Evolutionary conservation across 2,888 invertebrate species (phyloP).

Genomic region (Stenoptilia bipunctidactyla): DNA sequence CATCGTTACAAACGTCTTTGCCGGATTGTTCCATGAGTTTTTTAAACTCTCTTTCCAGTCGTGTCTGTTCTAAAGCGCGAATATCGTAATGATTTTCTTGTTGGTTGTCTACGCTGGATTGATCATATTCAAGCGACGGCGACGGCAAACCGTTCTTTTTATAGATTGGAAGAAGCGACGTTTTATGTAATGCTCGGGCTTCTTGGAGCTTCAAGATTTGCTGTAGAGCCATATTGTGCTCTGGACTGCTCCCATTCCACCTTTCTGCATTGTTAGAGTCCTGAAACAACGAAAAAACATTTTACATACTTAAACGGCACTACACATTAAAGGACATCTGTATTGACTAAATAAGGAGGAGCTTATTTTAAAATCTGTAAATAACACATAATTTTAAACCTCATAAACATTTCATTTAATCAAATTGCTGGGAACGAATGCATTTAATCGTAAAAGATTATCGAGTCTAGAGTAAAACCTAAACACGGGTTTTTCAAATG

Average conservation of each 20-base stretch:
- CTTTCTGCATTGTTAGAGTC: conserved; percentile 88
- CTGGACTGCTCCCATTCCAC: conserved; percentile 91
- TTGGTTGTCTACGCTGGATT: conserved; percentile 29
- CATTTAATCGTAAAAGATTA: conserved; percentile 45
- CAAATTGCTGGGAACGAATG: conserved; percentile 35
- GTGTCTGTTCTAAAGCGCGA: conserved; percentile 52
- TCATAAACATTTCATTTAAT: conserved; percentile 24
- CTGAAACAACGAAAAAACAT: conserved; percentile 67
- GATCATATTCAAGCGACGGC: conserved; percentile 52
- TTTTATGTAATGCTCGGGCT: conserved; percentile 79
- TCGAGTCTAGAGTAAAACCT: conserved; percentile 46
- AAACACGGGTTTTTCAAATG: conserved; percentile 57
- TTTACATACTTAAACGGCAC: too few species aligned
- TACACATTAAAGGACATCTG: too few species aligned
- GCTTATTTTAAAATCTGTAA: too few species aligned
- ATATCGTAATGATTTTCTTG: conserved; percentile 47
- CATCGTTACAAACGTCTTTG: conserved; percentile 48
- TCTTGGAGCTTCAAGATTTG: conserved; percentile 93
- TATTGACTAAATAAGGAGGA: too few species aligned
- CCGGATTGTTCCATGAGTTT: conserved; percentile 71
- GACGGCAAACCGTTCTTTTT: conserved; percentile 60
- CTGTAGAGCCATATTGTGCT: conserved; percentile 91
- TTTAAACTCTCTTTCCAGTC: conserved; percentile 70
- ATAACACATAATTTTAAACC: conserved; percentile 24
- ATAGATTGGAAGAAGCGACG: conserved; percentile 63